Conservation (phyloP, 2,797 vertebrate genomes). For the Clarias platycephalus region DNA sequence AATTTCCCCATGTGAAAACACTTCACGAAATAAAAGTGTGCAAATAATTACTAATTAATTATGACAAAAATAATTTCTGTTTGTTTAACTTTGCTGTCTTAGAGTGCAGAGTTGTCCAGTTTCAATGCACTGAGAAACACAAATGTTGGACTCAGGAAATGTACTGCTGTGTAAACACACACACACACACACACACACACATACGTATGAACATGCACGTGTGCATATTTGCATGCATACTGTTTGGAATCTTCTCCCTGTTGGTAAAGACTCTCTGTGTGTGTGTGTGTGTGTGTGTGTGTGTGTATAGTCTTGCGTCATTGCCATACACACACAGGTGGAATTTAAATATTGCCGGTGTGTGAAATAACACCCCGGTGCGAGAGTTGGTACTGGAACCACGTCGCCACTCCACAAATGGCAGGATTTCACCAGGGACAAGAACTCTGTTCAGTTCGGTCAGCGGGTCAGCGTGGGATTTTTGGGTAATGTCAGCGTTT, state of each 20-base stretch:
- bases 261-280: conserved; percentile 23
- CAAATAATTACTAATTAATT: not conserved
- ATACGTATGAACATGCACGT: conserved; percentile 10
- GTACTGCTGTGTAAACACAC: conserved; percentile 21
- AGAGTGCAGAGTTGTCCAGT: not conserved
- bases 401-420: conserved; percentile 30
- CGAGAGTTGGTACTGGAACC: conserved; percentile 36
- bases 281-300: conserved; percentile 19
- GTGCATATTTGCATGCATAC: conserved; percentile 41
- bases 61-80: not conserved
- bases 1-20: not conserved
- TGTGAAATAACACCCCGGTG: conserved; percentile 55
- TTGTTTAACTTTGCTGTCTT: not conserved
- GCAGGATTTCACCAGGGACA: conserved; percentile 35
- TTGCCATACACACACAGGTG: conserved; percentile 52
- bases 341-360: conserved; percentile 52
- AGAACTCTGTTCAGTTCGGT: conserved; percentile 11
- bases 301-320: conserved; percentile 42
- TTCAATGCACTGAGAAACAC: not conserved
- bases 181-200: conserved; percentile 36
- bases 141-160: not conserved
- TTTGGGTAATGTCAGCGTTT: not conserved
- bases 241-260: conserved; percentile 45
- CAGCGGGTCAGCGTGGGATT: conserved; percentile 13
- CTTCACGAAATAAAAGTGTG: not conserved